Evolutionary conservation across 1,140 invertebrate genomes (phyloP), one percentile per base, ranked within the genome.

Genomic region (Whitmania pigra): DNA sequence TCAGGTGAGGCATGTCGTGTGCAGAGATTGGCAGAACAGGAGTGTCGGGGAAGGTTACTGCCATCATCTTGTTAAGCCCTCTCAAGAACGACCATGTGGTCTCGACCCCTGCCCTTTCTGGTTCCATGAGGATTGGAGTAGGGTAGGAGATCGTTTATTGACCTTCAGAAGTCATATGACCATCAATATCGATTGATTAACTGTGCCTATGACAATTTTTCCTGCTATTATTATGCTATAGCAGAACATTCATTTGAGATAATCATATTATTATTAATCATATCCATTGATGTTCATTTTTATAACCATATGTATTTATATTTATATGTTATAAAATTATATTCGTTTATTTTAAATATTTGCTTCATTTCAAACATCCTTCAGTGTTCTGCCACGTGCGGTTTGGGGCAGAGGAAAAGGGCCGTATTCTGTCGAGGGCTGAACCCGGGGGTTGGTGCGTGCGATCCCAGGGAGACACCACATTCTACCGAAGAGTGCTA

Each of bases 71-170:
- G 57, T 25, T 13, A 31, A 63, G 20, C 22, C 22, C 22, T 63
- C 11, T 31, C 22, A 22, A 31, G 57, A 63, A 31, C 22, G 20
- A 63, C 29, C 57, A 1, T 92, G 90, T 78, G 86, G 85, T 60
- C 82, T 82, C n/a, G 82, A 86, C 22, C 83, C 84, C 7, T 92
- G 90, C 79, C 87, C 88, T 0, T 78, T 75, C 20, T 84, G 83
- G 83, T 72, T 75, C 27, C 75, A 75, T 31, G 78, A 78, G 22
- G 76, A 79, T 15, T 84, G 83, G 83, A 78, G 77, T 71, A 76
- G 76, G 75, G 83, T 84, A 75, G 77, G 77, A n/a, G n/a, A n/a
- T n/a, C n/a, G n/a, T n/a, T n/a, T n/a, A n/a, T n/a, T 76, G 17
- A 60, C 40, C 40, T 43, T 40, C n/a, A n/a, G n/a, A n/a, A n/a